Base-by-base conservation (phyloP, 2,797 vertebrate genomes). In the Molossus alvarezi region DNA sequence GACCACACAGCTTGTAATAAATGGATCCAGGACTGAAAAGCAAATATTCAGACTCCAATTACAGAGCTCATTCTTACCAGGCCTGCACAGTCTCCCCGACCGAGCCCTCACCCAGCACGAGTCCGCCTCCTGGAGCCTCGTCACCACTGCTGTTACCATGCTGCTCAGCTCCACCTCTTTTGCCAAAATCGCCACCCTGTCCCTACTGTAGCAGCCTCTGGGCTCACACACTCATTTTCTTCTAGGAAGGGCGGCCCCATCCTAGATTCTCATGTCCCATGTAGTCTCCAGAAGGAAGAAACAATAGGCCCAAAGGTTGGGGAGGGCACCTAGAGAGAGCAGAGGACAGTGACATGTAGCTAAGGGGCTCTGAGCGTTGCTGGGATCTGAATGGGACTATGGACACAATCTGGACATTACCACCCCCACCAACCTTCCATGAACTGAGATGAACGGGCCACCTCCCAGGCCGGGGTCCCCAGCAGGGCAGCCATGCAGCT, bases 231-330 rank as follows among this genome's bases (percentile, higher is more conserved):
- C n/a, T 37, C n/a, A 37, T 80, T 58, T 21, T 72, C 13, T 64
- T 92, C 57, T 72, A 41, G 57, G 41, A 83, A 86, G 18, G 20
- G 33, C n/a, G 55, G 60, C 25, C 73, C 41, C 20, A 25, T 41
- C 79, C 75, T 73, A 45, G 33, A n/a, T 48, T 77, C 95, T 79
- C 67, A 41, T 2, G 12, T 29, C 25, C 51, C 15, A 0, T 10
- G 57, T 45, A 14, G 51, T 58, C 27, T 90, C 85, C 91, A 84
- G 58, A 90, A 79, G 62, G 62, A 83, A 53, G 85, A 85, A 71
- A 81, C 5, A 0, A 25, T 13, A 58, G 60, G 73, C 58, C 80
- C 25, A 67, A 48, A 80, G 41, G 20, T 25, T 1, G 1, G 37
- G 10, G 71, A 65, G 37, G 65, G 20, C 9, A 6, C 20, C 77